These are phyloP conservation scores for Pseudococcus jackbeardsleyi DNA, from an alignment of 2,888 invertebrate species.

Conservation along the genomic window DNA sequence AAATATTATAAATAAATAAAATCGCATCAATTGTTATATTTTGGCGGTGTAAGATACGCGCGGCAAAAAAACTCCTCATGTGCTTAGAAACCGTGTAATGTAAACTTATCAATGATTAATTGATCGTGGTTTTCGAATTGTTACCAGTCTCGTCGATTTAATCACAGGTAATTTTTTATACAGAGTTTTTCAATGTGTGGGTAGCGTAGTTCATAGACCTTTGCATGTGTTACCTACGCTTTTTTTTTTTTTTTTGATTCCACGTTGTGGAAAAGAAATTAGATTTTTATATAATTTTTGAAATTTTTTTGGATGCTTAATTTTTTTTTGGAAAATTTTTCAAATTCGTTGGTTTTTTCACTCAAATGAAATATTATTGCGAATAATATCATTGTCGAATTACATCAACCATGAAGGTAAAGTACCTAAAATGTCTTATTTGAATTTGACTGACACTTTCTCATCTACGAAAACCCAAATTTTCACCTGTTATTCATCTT, in stretches of 20 bases:
- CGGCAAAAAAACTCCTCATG: not conserved
- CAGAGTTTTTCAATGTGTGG: not conserved
- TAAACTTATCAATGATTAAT: constrained; percentile 44
- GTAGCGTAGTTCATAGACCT: constrained; percentile 18
- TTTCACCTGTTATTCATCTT: not conserved
- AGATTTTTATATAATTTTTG: not conserved
- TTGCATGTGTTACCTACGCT: not conserved
- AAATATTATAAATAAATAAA: not conserved
- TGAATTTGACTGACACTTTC: not conserved
- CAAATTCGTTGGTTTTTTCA: not conserved
- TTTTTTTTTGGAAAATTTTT: not conserved
- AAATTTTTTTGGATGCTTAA: not conserved
- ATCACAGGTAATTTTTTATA: constrained; percentile 41
- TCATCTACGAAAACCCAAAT: not conserved
- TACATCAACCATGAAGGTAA: not conserved
- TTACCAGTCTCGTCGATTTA: constrained; percentile 9
- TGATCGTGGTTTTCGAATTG: constrained; percentile 21
- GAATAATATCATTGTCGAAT: not conserved
- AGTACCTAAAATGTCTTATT: not conserved
- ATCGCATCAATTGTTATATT: not conserved
- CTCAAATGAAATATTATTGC: not conserved
- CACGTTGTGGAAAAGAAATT: not conserved
- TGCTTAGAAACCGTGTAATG: constrained; percentile 29
- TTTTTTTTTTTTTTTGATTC: not conserved
- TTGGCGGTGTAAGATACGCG: constrained; percentile 36